Percentiles rank a stretch among this genome's conserved stretches.
Conservation (phyloP, 2,113 vertebrate genomes). For the Plecturocebus donacophilus region DNA sequence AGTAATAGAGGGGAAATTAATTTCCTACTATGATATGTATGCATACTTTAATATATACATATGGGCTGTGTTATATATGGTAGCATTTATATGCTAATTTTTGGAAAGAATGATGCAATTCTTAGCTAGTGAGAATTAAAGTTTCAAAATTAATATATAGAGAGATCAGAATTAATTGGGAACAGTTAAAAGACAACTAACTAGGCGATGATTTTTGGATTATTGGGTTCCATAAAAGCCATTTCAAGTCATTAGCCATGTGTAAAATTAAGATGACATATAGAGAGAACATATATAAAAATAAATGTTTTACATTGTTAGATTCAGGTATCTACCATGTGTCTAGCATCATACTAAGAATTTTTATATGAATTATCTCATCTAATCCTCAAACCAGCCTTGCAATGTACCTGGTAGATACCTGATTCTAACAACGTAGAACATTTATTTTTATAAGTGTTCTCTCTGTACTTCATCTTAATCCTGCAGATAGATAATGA, state of each 20-base stretch:
- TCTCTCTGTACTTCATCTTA: neutral
- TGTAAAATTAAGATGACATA: conserved; percentile 9
- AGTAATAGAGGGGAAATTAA: conserved; percentile 50
- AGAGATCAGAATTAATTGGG: neutral
- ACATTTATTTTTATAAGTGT: neutral
- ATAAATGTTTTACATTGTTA: neutral
- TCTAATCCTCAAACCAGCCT: too few relatives aligned
- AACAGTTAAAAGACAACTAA: conserved; percentile 42
- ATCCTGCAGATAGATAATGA: neutral
- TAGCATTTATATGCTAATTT: conserved; percentile 69
- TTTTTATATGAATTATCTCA: neutral
- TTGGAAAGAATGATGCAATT: conserved; percentile 44
- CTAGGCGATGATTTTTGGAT: neutral
- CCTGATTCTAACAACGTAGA: neutral
- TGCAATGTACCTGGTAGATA: neutral
- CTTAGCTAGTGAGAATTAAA: conserved; percentile 42
- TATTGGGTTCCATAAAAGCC: neutral
- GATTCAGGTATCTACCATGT: neutral
- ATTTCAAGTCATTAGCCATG: conserved; percentile 6
- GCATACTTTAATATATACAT: conserved; percentile 43
- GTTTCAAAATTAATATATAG: conserved; percentile 38
- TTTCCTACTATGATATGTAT: conserved; percentile 13
- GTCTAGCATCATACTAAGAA: neutral
- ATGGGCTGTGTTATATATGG: conserved; percentile 44
- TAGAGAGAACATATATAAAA: neutral